Evolutionary conservation across 2,888 invertebrate genomes (phyloP), one percentile per base, ranked within the genome.

Genomic region (Neria commutata): DNA sequence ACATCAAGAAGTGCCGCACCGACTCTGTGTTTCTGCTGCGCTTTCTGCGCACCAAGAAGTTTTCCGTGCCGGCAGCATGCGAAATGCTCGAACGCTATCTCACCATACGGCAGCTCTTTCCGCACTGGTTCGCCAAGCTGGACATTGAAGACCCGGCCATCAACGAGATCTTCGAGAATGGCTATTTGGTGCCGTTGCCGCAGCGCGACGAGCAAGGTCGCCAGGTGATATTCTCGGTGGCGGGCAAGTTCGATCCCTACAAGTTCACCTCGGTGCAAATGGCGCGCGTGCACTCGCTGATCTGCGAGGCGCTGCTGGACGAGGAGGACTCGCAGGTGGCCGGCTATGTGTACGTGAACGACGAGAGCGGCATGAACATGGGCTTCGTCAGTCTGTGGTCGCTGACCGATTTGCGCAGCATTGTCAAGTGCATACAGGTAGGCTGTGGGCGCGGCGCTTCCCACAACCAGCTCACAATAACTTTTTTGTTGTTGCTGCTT

Each of bases 41-140:
- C 47, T 95, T 95, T 73, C 86, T 95, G 14, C 86, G 94, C 37
- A 92, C 92, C 45, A 92, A 93, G 81, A 95, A 94, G 78, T 95
- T 91, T 82, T 91, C 91, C 33, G 87, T 95, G 19, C 91, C 91
- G 0, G 87, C 91, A 77, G 90, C 95, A 0, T 92, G 94, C 71
- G 91, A 92, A 63, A 91, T 95, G 89, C 81, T 95, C 66, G 94
- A 95, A 78, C 87, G 91, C 50, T 95, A 95, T 80, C 83, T 95
- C 56, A 91, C 90, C 26, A 91, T 94, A 66, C 85, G 95, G 5
- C 91, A 93, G 78, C 84, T 93, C 71, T 91, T 92, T 73, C 92
- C 94, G 0, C 87, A 90, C 52, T 94, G 94, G 94, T 95, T 94
- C 83, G 86, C 87, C 67, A 89, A 90, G 58, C 83, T 94, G 50